Percentiles rank a stretch among this genome's conserved stretches.
Evolutionary conservation across 2,113 vertebrate genomes (phyloP).

Genomic region (Corvus moneduloides): DNA sequence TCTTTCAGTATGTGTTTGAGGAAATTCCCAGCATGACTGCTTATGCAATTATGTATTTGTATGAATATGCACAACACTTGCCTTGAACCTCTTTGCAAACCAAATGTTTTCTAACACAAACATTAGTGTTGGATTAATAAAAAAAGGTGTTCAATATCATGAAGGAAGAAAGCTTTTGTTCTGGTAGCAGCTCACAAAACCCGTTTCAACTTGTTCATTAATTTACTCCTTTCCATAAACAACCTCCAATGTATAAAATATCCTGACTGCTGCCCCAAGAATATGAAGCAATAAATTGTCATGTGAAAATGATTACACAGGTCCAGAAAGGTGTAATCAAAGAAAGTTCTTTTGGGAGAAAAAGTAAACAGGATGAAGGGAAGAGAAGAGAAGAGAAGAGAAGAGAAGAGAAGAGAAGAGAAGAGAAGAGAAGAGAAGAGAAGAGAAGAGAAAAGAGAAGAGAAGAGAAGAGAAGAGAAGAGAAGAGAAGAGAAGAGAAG

Average conservation of each 20-base stretch:
- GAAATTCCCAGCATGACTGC: neutral
- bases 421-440: neutral
- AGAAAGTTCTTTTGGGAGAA: neutral
- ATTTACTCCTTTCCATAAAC: neutral
- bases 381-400: too few species aligned
- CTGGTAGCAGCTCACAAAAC: neutral
- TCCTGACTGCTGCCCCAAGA: neutral
- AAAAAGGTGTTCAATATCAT: neutral
- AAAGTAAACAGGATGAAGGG: neutral
- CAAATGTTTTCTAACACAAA: conserved; percentile 1
- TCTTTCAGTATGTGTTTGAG: neutral
- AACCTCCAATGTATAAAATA: neutral
- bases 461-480: too few species aligned
- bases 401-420: neutral
- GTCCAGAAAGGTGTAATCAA: neutral
- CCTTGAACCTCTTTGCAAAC: neutral
- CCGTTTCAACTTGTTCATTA: neutral
- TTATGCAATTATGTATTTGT: neutral
- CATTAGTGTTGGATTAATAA: neutral
- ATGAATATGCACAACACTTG: neutral
- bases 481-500: neutral
- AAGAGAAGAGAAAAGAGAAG: neutral
- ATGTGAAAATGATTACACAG: neutral
- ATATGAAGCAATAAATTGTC: neutral
- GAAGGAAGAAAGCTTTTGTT: neutral